Conservation (phyloP, 2,888 invertebrate species). For the Chaetoderma sp. region DNA sequence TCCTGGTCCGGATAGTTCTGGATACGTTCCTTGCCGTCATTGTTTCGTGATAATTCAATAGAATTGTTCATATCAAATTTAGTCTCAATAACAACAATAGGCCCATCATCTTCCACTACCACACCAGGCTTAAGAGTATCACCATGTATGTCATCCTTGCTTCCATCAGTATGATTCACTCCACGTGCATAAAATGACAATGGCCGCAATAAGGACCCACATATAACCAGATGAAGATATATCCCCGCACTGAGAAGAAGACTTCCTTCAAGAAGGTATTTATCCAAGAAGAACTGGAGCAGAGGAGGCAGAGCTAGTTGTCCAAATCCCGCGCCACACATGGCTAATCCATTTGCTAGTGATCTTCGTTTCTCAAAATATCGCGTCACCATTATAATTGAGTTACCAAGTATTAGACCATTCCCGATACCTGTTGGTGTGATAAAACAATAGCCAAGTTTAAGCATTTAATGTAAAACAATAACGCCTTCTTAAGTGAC, state of each 20-base stretch:
- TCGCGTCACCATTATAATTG: not conserved
- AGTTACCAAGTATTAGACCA: conserved; percentile 3
- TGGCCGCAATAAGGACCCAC: conserved; percentile 51
- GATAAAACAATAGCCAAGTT: too few relatives aligned
- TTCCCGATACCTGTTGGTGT: conserved; percentile 7
- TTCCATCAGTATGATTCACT: too few relatives aligned
- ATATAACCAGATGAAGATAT: conserved; percentile 47
- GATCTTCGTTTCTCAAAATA: conserved; percentile 3
- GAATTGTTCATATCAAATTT: too few relatives aligned
- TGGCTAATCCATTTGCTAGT: conserved; percentile 4
- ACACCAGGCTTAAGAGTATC: too few relatives aligned
- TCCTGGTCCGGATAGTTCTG: too few relatives aligned
- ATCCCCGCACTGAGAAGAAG: conserved; percentile 40
- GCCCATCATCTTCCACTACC: too few relatives aligned
- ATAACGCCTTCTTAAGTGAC: too few relatives aligned
- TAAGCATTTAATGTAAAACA: too few relatives aligned
- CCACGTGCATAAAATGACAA: conserved; percentile 42
- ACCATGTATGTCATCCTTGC: too few relatives aligned
- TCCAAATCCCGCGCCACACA: not conserved
- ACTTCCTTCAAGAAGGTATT: not conserved
- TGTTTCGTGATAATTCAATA: too few relatives aligned
- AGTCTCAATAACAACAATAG: too few relatives aligned
- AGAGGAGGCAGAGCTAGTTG: conserved; percentile 8
- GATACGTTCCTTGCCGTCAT: too few relatives aligned
- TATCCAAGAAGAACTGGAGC: not conserved